Evolutionary conservation across 2,113 vertebrate genomes (phyloP).

Genomic region (Eretmochelys imbricata): DNA sequence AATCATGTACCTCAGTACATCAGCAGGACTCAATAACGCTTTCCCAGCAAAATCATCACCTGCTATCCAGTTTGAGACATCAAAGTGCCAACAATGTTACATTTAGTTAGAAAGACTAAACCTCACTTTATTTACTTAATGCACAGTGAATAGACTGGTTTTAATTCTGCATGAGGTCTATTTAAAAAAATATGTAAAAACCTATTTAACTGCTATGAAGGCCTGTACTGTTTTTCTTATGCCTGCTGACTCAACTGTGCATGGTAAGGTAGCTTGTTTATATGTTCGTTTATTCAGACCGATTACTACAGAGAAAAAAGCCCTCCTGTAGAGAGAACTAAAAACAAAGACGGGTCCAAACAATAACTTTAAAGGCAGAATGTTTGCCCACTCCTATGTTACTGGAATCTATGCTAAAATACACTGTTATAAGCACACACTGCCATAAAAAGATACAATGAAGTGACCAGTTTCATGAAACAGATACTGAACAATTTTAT

Average conservation of each 20-base stretch:
- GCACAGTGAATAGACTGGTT: background rate
- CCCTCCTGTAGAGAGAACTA: conserved; percentile 9
- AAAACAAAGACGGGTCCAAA: conserved; percentile 22
- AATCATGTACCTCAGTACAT: background rate
- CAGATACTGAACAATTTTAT: background rate
- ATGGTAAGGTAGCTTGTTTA: conserved; percentile 42
- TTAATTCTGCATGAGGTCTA: background rate
- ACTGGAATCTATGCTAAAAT: background rate
- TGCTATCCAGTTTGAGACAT: background rate
- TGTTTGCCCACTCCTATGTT: background rate
- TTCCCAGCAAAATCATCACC: background rate
- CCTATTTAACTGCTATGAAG: background rate
- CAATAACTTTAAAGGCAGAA: conserved; percentile 18
- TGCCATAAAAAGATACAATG: background rate
- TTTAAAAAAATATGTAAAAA: background rate
- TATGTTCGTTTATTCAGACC: conserved; percentile 9
- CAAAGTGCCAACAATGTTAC: background rate
- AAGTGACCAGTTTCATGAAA: background rate
- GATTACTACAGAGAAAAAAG: background rate
- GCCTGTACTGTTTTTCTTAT: accelerated
- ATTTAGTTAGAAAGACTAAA: background rate
- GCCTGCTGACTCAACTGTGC: conserved; percentile 1
- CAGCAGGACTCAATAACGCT: background rate
- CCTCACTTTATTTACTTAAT: background rate
- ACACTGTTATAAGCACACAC: background rate